These are phyloP conservation scores for Zoanthus sociatus DNA, from an alignment of 92 coral and sea anemone species.

Conservation along the genomic window DNA sequence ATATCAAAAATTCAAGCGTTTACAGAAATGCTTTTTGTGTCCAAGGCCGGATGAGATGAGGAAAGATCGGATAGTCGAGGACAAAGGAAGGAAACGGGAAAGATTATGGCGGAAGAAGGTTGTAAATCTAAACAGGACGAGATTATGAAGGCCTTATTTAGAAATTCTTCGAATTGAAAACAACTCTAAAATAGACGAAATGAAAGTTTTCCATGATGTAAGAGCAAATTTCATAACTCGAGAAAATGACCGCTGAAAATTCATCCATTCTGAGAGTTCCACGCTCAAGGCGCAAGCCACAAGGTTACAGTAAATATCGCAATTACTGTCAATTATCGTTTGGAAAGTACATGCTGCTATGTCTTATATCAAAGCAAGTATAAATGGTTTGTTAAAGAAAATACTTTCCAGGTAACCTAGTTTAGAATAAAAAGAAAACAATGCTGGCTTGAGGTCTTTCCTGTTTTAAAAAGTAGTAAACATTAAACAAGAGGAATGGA, in stretches of 20 bases:
- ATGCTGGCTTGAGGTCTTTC: conserved; percentile 1
- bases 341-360: not conserved
- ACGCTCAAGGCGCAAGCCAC: not conserved
- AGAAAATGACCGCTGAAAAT: too few relatives aligned
- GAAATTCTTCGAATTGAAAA: too few relatives aligned
- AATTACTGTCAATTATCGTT: not conserved
- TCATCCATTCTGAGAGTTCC: not conserved
- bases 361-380: not conserved
- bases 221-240: not conserved
- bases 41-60: too few relatives aligned
- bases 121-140: not conserved
- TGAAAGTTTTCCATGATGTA: conserved; percentile 1
- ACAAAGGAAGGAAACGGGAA: not conserved
- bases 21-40: too few relatives aligned
- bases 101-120: not conserved
- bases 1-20: too few relatives aligned
- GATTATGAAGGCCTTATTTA: not conserved
- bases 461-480: not conserved
- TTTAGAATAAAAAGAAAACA: too few relatives aligned
- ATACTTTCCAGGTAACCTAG: not conserved
- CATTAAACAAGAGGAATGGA: not conserved
- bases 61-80: too few relatives aligned
- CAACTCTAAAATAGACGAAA: not conserved
- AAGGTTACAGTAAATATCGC: not conserved
- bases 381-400: not conserved